Conservation (phyloP, 2,113 vertebrate genomes). For the Tragelaphus scriptus region DNA sequence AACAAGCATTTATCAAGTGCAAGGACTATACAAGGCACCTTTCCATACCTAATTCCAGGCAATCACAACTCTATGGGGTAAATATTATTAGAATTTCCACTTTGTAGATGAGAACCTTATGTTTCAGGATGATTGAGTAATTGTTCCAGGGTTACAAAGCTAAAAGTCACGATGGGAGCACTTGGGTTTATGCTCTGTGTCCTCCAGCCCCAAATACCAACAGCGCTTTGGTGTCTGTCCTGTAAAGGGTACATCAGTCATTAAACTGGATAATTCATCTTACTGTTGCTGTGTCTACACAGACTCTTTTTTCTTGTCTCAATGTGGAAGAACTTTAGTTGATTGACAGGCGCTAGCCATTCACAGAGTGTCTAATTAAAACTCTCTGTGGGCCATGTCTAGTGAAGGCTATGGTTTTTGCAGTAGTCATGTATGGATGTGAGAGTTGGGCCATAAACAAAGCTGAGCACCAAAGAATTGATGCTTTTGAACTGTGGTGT, state of each 20-base stretch:
- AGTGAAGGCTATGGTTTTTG: not conserved
- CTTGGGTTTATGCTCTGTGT: not conserved
- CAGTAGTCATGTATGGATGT: not conserved
- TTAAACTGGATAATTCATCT: not conserved
- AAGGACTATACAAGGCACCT: not conserved
- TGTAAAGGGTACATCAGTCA: not conserved
- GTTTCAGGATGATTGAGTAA: not conserved
- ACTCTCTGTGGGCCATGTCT: not conserved
- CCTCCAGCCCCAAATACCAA: not conserved
- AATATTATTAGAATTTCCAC: not conserved
- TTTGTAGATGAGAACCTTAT: not conserved
- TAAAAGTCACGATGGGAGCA: not conserved
- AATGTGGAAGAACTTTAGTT: not conserved
- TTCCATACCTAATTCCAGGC: not conserved
- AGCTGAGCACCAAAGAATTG: no score
- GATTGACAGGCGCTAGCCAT: not conserved
- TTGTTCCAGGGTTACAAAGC: not conserved
- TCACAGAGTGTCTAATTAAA: not conserved
- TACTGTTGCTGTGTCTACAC: not conserved
- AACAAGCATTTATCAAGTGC: not conserved
- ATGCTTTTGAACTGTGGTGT: no score
- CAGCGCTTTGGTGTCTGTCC: not conserved
- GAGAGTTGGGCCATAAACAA: no score
- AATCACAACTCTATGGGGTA: not conserved
- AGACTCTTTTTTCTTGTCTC: not conserved